A percentile compares a stretch with the other conserved stretches of the same genome.
These are phyloP conservation scores for Vireo griseus DNA, from an alignment of 2,797 vertebrate genomes.

Conservation along the genomic window DNA sequence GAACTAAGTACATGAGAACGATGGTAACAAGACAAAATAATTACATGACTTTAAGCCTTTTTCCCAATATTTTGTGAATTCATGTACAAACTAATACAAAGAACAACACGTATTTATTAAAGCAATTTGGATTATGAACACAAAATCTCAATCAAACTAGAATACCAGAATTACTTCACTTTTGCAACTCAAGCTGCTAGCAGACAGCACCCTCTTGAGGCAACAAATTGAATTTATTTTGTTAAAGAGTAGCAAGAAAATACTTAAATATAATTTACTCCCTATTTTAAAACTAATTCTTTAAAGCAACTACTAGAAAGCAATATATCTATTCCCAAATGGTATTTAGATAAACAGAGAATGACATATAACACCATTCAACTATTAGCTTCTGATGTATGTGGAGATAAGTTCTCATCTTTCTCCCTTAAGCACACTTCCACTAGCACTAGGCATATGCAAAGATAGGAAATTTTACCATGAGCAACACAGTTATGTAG, in stretches of 20 bases:
- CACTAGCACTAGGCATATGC: background rate
- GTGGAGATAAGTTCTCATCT: background rate
- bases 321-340: background rate
- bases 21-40: background rate
- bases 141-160: background rate
- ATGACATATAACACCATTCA: background rate
- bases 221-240: background rate
- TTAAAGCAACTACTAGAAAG: background rate
- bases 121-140: background rate
- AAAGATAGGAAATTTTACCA: background rate
- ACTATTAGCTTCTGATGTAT: background rate
- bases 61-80: background rate
- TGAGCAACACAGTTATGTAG: background rate
- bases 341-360: background rate
- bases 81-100: background rate
- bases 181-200: slow-evolving; percentile 25
- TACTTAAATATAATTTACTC: background rate
- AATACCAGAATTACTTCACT: background rate
- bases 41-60: background rate
- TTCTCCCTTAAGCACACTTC: background rate
- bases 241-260: background rate
- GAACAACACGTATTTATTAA: background rate
- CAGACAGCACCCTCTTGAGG: slow-evolving; percentile 71
- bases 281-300: background rate
- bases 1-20: background rate